A percentile compares a stretch with the other conserved stretches of the same genome.
Evolutionary conservation across 2,888 invertebrate genomes (phyloP).

Genomic region (Drosophila lacicola): DNA sequence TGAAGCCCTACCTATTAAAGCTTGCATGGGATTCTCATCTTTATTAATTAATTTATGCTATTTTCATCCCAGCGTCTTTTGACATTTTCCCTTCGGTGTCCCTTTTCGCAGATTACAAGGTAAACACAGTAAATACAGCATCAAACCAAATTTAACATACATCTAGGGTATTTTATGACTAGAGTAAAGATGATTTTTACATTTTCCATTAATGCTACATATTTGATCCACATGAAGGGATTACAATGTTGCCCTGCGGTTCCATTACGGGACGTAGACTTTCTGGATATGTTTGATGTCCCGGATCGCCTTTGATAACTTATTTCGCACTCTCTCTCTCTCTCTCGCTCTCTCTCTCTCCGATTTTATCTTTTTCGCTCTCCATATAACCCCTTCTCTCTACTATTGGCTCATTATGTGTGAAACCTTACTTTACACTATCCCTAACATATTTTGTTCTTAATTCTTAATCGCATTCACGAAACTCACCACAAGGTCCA

Average conservation of each 20-base stretch:
- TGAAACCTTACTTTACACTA: neutral
- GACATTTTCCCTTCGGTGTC: neutral
- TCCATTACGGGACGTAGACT: too few relatives aligned
- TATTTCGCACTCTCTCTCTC: too few relatives aligned
- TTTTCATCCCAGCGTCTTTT: neutral
- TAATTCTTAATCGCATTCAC: neutral
- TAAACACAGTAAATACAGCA: neutral
- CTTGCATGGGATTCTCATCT: slow-evolving; percentile 4
- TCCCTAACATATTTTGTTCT: neutral
- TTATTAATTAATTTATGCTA: slow-evolving; percentile 8
- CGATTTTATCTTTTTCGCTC: too few relatives aligned
- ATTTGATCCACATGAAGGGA: too few relatives aligned
- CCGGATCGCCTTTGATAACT: too few relatives aligned
- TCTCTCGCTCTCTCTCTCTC: too few relatives aligned
- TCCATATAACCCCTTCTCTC: too few relatives aligned
- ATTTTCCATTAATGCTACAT: too few relatives aligned
- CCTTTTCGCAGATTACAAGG: neutral
- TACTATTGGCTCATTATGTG: too few relatives aligned
- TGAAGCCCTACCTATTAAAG: neutral
- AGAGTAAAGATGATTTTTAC: neutral
- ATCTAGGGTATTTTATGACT: neutral
- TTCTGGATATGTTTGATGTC: too few relatives aligned
- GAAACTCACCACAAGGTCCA: slow-evolving; percentile 27
- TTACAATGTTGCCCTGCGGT: too few relatives aligned
- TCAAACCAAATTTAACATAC: neutral